Evolutionary conservation across 2,113 vertebrate genomes (phyloP), one percentile per base, ranked within the genome.

Genomic region (Desmodus rotundus): DNA sequence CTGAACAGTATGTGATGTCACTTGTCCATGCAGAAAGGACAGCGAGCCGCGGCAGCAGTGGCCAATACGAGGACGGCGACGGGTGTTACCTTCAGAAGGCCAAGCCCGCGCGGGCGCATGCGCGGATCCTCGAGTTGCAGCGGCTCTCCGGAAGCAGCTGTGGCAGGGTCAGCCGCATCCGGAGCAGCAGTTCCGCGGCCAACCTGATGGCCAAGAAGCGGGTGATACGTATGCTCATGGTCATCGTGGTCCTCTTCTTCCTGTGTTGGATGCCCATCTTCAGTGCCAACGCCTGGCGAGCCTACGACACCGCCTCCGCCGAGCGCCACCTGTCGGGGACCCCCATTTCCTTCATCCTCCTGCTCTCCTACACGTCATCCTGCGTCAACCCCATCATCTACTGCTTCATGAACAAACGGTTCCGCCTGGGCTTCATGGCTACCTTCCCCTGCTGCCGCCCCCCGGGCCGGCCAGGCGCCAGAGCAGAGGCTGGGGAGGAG

Each of bases 351-450:
- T 99, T 99, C 96, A 99, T 99, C 97, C 99, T 99, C 96, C 90
- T 99, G 98, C 97, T 99, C 58, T 99, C 99, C 94, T 99, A 99
- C 98, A 99, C 99, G 0, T 99, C 99, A 0, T 99, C 99, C 92
- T 99, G 99, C 0, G 99, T 99, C 94, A 99, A 99, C 97, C 99
- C 99, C 61, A 99, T 99, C 98, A 99, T 99, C 67, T 99, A 99
- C 98, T 99, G 99, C 97, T 99, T 99, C 87, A 99, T 99, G 99
- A 99, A 99, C 99, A 99, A 98, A 78, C 99, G 99, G 0, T 99
- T 99, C 98, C 99, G 99, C 41, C 97, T 98, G 67, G 99, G 99
- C 68, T 99, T 99, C 96, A 96, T 99, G 4, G 98, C 98, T 95
- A 99, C 99, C 0, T 99, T 99, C 97, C 87, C 98, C 95, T 99